Conservation (phyloP, 2,113 vertebrate species). For the Poecile atricapillus region DNA sequence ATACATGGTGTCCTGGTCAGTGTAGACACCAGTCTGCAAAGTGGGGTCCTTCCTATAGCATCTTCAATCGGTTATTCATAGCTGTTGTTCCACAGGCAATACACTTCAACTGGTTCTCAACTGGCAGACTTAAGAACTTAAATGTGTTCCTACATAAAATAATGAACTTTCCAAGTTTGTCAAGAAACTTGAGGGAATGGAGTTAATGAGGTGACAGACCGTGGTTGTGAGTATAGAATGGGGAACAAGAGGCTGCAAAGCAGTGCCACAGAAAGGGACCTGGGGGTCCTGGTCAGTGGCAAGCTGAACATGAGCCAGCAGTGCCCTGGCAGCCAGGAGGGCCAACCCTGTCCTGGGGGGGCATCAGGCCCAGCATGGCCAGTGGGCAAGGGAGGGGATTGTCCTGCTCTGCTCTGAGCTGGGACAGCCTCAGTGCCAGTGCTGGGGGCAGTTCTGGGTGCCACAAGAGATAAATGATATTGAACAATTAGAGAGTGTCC, state of each 20-base stretch:
- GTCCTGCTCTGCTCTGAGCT: neutral
- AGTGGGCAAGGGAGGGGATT: neutral
- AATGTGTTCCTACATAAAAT: neutral
- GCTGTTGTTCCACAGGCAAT: neutral
- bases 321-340: neutral
- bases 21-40: neutral
- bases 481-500: accelerated
- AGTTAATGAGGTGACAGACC: neutral
- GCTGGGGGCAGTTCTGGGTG: neutral
- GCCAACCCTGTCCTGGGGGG: neutral
- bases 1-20: accelerated
- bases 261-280: accelerated
- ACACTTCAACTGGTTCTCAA: neutral
- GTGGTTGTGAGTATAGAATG: neutral
- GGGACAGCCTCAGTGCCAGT: accelerated
- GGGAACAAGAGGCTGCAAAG: neutral
- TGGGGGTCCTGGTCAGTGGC: accelerated
- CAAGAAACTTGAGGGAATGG: neutral
- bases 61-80: neutral
- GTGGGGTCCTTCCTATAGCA: neutral
- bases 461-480: accelerated
- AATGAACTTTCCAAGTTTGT: neutral
- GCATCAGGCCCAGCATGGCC: neutral
- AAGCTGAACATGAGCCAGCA: accelerated
- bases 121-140: neutral